Percentiles rank a stretch among this genome's conserved stretches.
Conservation (phyloP, 2,113 vertebrate genomes). For the Eudyptes chrysolophus region DNA sequence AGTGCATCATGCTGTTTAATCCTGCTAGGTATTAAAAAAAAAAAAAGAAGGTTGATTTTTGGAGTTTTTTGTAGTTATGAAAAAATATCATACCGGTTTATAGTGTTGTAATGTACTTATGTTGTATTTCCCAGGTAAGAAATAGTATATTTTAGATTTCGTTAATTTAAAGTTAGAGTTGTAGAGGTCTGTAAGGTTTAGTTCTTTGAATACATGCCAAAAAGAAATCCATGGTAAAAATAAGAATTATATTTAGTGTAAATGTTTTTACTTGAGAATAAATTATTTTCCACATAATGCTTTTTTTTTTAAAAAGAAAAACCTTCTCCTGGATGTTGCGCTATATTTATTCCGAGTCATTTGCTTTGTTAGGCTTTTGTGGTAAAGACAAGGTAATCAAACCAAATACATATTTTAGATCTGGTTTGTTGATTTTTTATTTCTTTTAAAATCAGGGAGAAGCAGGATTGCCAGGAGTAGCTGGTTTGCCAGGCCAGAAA, state of each 20-base stretch:
- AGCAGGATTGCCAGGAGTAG: conserved; percentile 76
- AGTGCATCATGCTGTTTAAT: not conserved
- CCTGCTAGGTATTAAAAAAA: not conserved
- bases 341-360: not conserved
- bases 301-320: not conserved
- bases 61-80: not conserved
- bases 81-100: not conserved
- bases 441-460: conserved; percentile 79
- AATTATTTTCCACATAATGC: not conserved
- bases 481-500: conserved; percentile 80
- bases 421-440: not conserved
- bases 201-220: not conserved
- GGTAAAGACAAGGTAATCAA: not conserved
- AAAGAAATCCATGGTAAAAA: not conserved
- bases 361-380: not conserved
- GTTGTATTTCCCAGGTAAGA: not conserved
- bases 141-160: not conserved
- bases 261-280: not conserved
- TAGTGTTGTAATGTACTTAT: not conserved
- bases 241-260: not conserved
- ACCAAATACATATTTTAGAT: not conserved
- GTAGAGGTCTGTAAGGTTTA: not conserved
- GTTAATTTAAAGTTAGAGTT: not conserved
- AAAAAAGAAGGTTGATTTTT: not conserved
- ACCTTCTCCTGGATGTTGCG: not conserved